Evolutionary conservation across 1,140 invertebrate genomes (phyloP).

Genomic region (Sitophilus oryzae): DNA sequence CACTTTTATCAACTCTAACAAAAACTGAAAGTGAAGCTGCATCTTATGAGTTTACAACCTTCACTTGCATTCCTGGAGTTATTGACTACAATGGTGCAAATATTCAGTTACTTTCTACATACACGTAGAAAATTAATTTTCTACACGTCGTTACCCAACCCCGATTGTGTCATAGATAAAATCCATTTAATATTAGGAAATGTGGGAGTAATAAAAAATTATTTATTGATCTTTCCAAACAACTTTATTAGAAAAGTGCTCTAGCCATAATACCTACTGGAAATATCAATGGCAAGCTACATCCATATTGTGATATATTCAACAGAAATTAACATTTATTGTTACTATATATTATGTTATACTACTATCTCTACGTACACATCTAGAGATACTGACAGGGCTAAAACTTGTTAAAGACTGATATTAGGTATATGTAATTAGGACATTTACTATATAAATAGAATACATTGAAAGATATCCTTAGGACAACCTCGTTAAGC

Average conservation of each 20-base stretch:
- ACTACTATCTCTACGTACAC: neutral
- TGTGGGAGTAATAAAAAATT: too few species aligned
- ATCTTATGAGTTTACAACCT: slow-evolving; percentile 97
- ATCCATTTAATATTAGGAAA: too few species aligned
- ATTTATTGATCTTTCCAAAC: too few species aligned
- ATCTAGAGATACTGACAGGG: neutral
- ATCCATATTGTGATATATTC: neutral
- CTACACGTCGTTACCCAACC: too few species aligned
- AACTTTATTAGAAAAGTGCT: neutral
- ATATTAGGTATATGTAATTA: neutral
- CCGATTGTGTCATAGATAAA: too few species aligned
- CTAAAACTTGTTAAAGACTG: neutral
- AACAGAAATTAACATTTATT: neutral
- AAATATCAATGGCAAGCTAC: neutral
- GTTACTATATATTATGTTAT: neutral
- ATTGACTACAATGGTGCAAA: slow-evolving; percentile 98
- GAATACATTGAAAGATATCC: too few species aligned
- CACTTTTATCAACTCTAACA: slow-evolving; percentile 86
- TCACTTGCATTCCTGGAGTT: slow-evolving; percentile 99
- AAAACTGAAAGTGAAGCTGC: slow-evolving; percentile 94
- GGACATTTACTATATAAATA: neutral
- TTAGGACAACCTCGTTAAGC: too few species aligned
- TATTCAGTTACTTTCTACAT: slow-evolving; percentile 93
- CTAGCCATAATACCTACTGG: neutral
- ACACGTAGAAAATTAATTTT: too few species aligned